Percentiles rank a stretch among this genome's conserved stretches.
phyloP scores from a whole-genome alignment of 1,140 invertebrate genomes.

The Formica exsecta region DNA sequence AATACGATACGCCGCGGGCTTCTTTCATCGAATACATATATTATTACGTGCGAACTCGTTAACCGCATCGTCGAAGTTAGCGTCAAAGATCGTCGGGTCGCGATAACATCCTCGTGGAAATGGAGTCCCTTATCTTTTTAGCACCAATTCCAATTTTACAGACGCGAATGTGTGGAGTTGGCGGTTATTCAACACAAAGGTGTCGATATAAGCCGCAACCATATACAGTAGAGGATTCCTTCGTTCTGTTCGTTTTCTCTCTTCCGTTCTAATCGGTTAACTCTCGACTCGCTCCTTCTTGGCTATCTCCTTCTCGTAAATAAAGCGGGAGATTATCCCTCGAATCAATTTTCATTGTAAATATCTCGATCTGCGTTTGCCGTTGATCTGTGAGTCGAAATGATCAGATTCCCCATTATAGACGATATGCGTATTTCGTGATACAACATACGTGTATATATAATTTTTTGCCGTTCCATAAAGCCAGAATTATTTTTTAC shows the following conservation, averaged over 20 bases:
- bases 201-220: constrained; percentile 14
- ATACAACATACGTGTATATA: not conserved
- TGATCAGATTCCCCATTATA: not conserved
- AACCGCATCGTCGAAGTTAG: constrained; percentile 58
- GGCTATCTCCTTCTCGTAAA: not conserved
- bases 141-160: constrained; percentile 46
- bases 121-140: constrained; percentile 66
- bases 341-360: constrained; percentile 61
- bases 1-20: constrained; percentile 12
- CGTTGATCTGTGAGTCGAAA: constrained; percentile 24
- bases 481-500: constrained; percentile 31
- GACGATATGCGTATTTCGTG: constrained; percentile 3
- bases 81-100: constrained; percentile 40
- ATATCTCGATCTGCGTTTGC: not conserved
- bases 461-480: constrained; percentile 11
- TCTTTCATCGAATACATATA: constrained; percentile 43
- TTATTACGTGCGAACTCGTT: constrained; percentile 61
- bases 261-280: constrained; percentile 34
- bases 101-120: constrained; percentile 40
- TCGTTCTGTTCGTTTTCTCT: not conserved
- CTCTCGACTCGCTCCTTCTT: not conserved
- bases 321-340: constrained; percentile 32
- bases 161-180: not conserved
- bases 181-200: constrained; percentile 27
- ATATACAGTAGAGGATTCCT: not conserved